These are phyloP conservation scores for Lasioglossum marginatum DNA, from an alignment of 2,888 invertebrate species.

Conservation along the genomic window DNA sequence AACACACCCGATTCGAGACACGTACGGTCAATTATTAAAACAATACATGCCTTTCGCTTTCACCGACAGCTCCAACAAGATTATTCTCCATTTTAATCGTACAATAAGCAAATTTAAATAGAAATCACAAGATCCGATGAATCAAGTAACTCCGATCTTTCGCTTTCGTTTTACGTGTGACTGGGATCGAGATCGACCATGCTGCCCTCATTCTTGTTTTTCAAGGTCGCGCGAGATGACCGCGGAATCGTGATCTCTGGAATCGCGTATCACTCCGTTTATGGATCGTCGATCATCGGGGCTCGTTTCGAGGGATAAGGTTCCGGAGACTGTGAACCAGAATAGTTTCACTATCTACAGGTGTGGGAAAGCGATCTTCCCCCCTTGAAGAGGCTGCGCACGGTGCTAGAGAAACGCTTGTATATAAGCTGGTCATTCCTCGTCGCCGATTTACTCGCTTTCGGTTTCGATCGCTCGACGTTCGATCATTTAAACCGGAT, in stretches of 20 bases:
- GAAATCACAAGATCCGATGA: not conserved
- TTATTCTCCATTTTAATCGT: not conserved
- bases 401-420: constrained; percentile 44
- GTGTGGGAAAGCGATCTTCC: constrained; percentile 61
- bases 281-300: not conserved
- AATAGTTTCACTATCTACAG: constrained; percentile 65
- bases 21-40: not conserved
- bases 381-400: constrained; percentile 44
- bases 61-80: not conserved
- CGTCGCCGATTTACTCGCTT: constrained; percentile 57
- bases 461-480: constrained; percentile 26
- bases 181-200: constrained; percentile 3
- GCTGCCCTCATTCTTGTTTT: not conserved
- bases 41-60: not conserved
- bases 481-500: not conserved
- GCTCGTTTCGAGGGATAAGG: not conserved
- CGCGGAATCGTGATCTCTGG: not conserved
- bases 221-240: constrained; percentile 23
- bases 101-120: not conserved
- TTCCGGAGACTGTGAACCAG: not conserved
- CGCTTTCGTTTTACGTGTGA: constrained; percentile 40
- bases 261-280: constrained; percentile 21
- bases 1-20: not conserved
- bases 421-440: constrained; percentile 62
- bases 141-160: not conserved